These are phyloP conservation scores for Pollenia griseotomentosa DNA, from an alignment of 2,888 invertebrate species.

Conservation along the genomic window DNA sequence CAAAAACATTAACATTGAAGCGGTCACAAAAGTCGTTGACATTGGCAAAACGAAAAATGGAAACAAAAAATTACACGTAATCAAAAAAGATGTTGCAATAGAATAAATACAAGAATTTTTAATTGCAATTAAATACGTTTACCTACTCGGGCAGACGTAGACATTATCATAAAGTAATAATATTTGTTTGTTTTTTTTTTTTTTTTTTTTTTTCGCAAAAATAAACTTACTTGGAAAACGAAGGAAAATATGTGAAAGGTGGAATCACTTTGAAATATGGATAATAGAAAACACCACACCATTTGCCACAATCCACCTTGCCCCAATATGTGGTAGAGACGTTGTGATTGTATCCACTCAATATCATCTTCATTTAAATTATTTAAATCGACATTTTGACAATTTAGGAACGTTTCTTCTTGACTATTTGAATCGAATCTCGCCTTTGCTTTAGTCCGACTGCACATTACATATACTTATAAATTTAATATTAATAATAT, in stretches of 20 bases:
- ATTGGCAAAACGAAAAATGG: conserved; percentile 33
- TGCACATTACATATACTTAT: conserved; percentile 31
- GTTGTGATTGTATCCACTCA: conserved; percentile 76
- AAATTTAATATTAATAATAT: background rate
- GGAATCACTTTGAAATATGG: conserved; percentile 87
- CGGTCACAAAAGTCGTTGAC: conserved; percentile 29
- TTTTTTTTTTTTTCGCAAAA: too few species aligned
- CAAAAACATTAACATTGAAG: conserved; percentile 40
- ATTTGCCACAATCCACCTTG: conserved; percentile 86
- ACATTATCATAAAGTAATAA: conserved; percentile 10
- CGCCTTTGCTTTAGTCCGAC: conserved; percentile 4
- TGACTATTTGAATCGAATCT: conserved; percentile 7
- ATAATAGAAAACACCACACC: conserved; percentile 85
- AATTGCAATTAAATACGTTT: conserved; percentile 25
- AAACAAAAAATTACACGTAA: background rate
- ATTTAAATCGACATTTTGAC: conserved; percentile 36
- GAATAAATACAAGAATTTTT: conserved; percentile 36
- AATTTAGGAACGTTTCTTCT: conserved; percentile 44
- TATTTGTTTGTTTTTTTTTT: too few species aligned
- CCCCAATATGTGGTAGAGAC: conserved; percentile 84
- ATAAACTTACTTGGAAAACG: conserved; percentile 84
- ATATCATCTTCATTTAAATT: conserved; percentile 66
- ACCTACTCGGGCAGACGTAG: background rate
- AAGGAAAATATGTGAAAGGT: conserved; percentile 88
- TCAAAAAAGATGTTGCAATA: conserved; percentile 28